Evolutionary conservation across 2,113 vertebrate species (phyloP).

Genomic region (Aegithalos caudatus): DNA sequence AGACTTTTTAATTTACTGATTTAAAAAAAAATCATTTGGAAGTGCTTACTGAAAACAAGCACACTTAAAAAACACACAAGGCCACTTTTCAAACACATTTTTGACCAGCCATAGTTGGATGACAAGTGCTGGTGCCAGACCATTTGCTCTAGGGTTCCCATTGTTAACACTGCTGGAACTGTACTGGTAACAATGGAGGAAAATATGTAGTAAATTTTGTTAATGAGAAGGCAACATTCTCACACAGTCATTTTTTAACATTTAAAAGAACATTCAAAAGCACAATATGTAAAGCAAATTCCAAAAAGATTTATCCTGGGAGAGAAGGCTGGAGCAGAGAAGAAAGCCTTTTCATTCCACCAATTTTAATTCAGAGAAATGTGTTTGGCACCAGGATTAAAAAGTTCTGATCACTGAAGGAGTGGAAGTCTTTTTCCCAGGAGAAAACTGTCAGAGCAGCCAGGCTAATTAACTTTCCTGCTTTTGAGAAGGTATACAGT

Average conservation of each 20-base stretch:
- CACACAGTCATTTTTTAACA: slow-evolving; percentile 39
- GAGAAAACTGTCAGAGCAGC: slow-evolving; percentile 8
- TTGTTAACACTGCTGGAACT: slow-evolving; percentile 59
- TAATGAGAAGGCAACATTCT: slow-evolving; percentile 56
- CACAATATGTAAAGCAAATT: slow-evolving; percentile 57
- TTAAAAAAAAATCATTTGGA: neutral
- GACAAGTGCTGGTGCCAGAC: slow-evolving; percentile 63
- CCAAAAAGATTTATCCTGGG: slow-evolving; percentile 46
- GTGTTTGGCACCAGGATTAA: neutral
- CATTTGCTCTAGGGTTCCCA: slow-evolving; percentile 65
- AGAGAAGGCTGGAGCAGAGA: slow-evolving; percentile 22
- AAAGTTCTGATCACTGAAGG: slow-evolving; percentile 15
- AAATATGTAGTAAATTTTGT: slow-evolving; percentile 60
- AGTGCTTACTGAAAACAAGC: slow-evolving; percentile 19
- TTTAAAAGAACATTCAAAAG: slow-evolving; percentile 55
- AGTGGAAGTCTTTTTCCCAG: neutral
- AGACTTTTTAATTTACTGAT: neutral
- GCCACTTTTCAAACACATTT: slow-evolving; percentile 42
- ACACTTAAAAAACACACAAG: neutral
- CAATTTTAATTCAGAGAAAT: slow-evolving; percentile 34
- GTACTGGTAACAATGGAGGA: slow-evolving; percentile 54
- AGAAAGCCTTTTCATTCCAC: slow-evolving; percentile 46
- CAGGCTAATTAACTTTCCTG: slow-evolving; percentile 13
- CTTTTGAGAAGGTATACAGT: neutral
- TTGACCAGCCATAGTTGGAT: slow-evolving; percentile 27